Evolutionary conservation across 2,113 vertebrate genomes (phyloP).

Genomic region (Apodemus sylvaticus): DNA sequence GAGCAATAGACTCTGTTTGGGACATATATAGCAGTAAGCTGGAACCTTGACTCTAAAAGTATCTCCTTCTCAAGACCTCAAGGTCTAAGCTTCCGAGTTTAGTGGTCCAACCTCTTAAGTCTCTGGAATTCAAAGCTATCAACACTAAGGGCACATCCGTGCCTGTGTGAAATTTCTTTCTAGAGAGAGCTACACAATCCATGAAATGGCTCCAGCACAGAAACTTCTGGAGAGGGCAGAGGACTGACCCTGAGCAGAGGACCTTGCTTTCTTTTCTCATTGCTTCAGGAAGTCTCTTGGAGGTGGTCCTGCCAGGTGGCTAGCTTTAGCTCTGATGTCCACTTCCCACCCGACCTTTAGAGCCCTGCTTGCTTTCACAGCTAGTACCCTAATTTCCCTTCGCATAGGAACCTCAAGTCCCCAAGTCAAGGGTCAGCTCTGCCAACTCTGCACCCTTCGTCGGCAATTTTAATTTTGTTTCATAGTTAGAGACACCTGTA

Average conservation of each 20-base stretch:
- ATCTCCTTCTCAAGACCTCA: neutral
- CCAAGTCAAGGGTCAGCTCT: neutral
- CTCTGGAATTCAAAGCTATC: neutral
- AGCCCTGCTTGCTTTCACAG: neutral
- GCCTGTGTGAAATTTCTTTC: neutral
- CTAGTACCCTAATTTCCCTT: neutral
- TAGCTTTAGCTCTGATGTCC: neutral
- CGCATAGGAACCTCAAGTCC: neutral
- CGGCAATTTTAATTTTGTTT: neutral
- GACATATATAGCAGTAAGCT: neutral
- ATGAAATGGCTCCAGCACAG: neutral
- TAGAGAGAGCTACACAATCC: neutral
- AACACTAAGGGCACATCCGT: neutral
- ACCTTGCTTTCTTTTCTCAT: neutral
- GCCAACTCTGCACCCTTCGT: neutral
- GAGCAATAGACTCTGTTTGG: neutral
- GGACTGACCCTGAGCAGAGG: rapidly evolving
- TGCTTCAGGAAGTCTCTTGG: neutral
- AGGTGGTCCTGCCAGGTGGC: rapidly evolving
- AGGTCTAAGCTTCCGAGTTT: neutral
- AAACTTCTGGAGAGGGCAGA: neutral
- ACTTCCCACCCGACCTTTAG: neutral
- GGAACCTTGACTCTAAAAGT: neutral
- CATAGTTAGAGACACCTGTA: neutral
- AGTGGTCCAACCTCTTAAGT: neutral